A percentile compares a stretch with the other conserved stretches of the same genome.
These are phyloP conservation scores for Baryphthengus martii DNA, from an alignment of 2,113 vertebrate genomes.

Conservation along the genomic window DNA sequence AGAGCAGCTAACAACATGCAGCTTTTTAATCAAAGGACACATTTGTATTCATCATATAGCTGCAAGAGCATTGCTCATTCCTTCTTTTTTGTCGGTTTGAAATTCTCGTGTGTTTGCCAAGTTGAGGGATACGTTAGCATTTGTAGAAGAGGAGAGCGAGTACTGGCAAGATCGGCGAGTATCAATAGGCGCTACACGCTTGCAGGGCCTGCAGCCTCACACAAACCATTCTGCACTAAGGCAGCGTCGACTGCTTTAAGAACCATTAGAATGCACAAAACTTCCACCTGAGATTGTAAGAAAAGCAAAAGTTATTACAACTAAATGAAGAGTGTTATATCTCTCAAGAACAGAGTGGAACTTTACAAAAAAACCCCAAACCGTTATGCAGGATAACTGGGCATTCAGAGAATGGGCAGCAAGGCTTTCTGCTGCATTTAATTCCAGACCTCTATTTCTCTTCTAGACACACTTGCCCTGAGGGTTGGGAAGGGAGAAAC, in stretches of 20 bases:
- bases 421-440: slow-evolving; percentile 21
- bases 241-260: neutral
- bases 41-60: slow-evolving; percentile 6
- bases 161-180: neutral
- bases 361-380: neutral
- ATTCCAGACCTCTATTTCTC: slow-evolving; percentile 12
- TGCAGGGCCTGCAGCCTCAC: neutral
- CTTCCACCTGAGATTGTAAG: neutral
- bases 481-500: slow-evolving; percentile 12
- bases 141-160: neutral
- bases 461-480: slow-evolving; percentile 24
- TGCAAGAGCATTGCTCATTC: slow-evolving; percentile 17
- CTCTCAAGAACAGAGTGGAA: neutral
- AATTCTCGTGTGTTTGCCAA: neutral
- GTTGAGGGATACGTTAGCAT: neutral
- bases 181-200: neutral
- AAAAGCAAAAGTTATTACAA: neutral
- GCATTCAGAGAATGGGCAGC: neutral
- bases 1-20: neutral
- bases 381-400: neutral
- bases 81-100: neutral
- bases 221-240: neutral
- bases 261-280: neutral
- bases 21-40: neutral
- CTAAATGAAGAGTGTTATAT: neutral